Evolutionary conservation across 2,797 vertebrate species (phyloP).

Genomic region (Anguilla obscura): DNA sequence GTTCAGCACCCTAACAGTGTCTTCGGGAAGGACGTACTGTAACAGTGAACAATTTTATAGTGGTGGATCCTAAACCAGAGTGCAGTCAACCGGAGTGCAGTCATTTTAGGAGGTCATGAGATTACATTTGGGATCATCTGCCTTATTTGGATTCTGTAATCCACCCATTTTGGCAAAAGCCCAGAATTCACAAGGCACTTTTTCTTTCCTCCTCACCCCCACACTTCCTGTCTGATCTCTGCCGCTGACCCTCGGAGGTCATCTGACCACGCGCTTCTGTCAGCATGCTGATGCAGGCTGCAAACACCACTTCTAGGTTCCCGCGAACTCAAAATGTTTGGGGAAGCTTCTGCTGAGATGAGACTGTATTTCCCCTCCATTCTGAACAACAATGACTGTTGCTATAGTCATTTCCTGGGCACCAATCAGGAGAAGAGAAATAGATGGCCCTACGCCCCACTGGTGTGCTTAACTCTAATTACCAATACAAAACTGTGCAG

Average conservation of each 20-base stretch:
- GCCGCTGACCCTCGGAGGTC: slow-evolving; percentile 62
- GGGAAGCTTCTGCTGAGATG: slow-evolving; percentile 51
- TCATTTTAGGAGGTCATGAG: not conserved
- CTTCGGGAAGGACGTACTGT: not conserved
- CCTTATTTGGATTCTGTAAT: not conserved
- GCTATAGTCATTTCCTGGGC: not conserved
- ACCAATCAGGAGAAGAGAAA: not conserved
- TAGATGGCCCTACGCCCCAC: not conserved
- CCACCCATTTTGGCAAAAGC: not conserved
- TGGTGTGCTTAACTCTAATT: not conserved
- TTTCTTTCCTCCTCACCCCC: not conserved
- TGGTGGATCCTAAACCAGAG: not conserved
- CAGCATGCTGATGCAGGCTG: slow-evolving; percentile 54
- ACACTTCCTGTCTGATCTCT: slow-evolving; percentile 60
- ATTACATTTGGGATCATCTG: not conserved
- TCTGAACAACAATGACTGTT: not conserved
- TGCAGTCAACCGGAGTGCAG: not conserved
- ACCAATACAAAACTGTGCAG: not conserved
- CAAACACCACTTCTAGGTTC: slow-evolving; percentile 59
- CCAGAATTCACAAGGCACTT: not conserved
- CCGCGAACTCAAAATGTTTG: slow-evolving; percentile 56
- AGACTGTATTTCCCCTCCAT: slow-evolving; percentile 43
- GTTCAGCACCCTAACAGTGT: not conserved
- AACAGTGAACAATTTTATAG: not conserved
- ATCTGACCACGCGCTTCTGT: slow-evolving; percentile 61